Evolutionary conservation across 2,888 invertebrate species (phyloP).

Genomic region (Dendrolimus houi): DNA sequence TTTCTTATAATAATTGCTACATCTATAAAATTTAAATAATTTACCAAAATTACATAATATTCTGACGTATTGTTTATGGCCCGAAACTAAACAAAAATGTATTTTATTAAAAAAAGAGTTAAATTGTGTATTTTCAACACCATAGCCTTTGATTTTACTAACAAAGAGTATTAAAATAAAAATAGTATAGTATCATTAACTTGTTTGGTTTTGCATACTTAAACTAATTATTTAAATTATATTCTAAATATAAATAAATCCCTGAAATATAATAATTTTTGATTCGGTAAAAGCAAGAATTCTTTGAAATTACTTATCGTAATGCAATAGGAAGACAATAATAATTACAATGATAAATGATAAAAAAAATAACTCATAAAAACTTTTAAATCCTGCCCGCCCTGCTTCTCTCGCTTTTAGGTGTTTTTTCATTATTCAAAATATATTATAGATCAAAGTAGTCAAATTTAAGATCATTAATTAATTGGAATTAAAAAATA

Average conservation of each 20-base stretch:
- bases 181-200: background rate
- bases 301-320: too few species aligned
- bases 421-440: too few species aligned
- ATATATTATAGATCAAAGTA: too few species aligned
- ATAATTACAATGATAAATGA: too few species aligned
- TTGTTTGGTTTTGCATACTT: conserved; percentile 57
- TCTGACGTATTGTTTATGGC: conserved; percentile 28
- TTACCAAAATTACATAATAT: conserved; percentile 14
- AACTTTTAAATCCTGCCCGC: too few species aligned
- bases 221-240: conserved; percentile 35
- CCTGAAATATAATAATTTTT: too few species aligned
- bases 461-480: too few species aligned
- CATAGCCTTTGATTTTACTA: conserved; percentile 30
- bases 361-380: too few species aligned
- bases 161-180: background rate
- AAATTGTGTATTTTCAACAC: conserved; percentile 18
- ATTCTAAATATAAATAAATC: conserved; percentile 14
- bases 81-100: conserved; percentile 20
- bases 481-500: too few species aligned
- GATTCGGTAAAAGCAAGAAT: too few species aligned
- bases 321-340: too few species aligned
- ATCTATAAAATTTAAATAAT: background rate
- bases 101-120: conserved; percentile 3
- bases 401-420: too few species aligned
- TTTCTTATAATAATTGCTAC: background rate